A percentile compares a stretch with the other conserved stretches of the same genome.
Evolutionary conservation across 2,888 invertebrate species (phyloP).

Genomic region (Andrena marginata): DNA sequence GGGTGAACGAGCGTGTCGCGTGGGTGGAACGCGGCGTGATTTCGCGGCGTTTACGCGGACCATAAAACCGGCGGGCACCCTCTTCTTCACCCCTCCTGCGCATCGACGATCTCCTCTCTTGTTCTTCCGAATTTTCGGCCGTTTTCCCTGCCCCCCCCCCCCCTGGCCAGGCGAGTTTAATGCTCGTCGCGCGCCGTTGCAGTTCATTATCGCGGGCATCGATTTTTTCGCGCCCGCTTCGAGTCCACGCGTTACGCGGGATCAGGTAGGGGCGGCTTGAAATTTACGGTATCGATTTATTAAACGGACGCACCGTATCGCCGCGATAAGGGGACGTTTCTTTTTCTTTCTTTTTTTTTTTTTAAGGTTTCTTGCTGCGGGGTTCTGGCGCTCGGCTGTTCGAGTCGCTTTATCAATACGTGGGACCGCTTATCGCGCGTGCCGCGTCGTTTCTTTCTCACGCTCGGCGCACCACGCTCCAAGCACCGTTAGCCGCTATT

Average conservation of each 20-base stretch:
- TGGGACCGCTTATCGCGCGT: slow-evolving; percentile 60
- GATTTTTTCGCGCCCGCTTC: neutral
- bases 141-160: neutral
- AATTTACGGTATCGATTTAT: slow-evolving; percentile 15
- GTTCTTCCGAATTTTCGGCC: slow-evolving; percentile 28
- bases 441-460: slow-evolving; percentile 56
- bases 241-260: neutral
- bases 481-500: slow-evolving; percentile 52
- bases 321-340: neutral
- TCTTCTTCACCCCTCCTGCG: neutral
- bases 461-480: slow-evolving; percentile 36
- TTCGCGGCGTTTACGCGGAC: slow-evolving; percentile 58
- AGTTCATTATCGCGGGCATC: slow-evolving; percentile 25
- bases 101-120: slow-evolving; percentile 17
- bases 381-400: neutral
- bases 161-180: no score
- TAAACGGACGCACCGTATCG: neutral
- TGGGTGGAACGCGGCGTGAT: slow-evolving; percentile 61
- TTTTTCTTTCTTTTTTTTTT: neutral
- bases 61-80: slow-evolving; percentile 48
- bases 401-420: slow-evolving; percentile 61
- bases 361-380: neutral
- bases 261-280: neutral
- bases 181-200: slow-evolving; percentile 15
- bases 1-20: slow-evolving; percentile 68